These are phyloP conservation scores for Neodon shergylaensis DNA, from an alignment of 2,113 vertebrate species.

Conservation along the genomic window DNA sequence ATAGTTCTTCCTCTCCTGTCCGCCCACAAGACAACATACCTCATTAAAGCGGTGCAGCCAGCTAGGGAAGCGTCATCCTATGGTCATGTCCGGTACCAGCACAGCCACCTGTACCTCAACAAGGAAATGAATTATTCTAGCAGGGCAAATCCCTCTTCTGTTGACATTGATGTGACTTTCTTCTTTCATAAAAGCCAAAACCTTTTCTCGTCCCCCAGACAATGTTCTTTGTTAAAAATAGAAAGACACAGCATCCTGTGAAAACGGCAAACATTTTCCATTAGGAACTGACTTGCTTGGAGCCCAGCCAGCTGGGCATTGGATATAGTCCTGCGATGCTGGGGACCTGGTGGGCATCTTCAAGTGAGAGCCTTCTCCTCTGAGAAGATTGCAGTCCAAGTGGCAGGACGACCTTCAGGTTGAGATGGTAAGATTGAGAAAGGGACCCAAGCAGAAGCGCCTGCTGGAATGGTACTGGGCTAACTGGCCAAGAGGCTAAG, in stretches of 20 bases:
- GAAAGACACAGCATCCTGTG: constrained; percentile 34
- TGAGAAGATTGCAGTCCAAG: neutral
- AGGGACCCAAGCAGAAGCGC: neutral
- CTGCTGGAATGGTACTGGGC: neutral
- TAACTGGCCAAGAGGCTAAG: neutral
- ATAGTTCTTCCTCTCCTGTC: neutral
- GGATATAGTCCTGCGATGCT: neutral
- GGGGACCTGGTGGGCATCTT: neutral
- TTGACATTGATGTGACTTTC: neutral
- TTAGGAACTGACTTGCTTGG: neutral
- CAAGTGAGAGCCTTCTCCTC: neutral
- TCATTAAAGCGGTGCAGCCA: neutral
- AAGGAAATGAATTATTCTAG: neutral
- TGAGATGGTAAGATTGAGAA: neutral
- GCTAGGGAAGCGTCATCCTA: neutral
- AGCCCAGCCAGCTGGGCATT: neutral
- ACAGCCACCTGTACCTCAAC: neutral
- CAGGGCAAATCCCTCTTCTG: neutral
- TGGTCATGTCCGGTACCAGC: neutral
- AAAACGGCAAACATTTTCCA: constrained; percentile 27
- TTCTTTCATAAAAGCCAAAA: too few relatives aligned
- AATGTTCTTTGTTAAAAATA: constrained; percentile 55
- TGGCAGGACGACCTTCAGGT: neutral
- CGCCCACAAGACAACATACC: neutral
- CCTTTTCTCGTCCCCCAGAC: constrained; percentile 29